Percentiles rank a stretch among this genome's conserved stretches.
Evolutionary conservation across 1,140 invertebrate genomes (phyloP).

Genomic region (Drosophila biarmipes): DNA sequence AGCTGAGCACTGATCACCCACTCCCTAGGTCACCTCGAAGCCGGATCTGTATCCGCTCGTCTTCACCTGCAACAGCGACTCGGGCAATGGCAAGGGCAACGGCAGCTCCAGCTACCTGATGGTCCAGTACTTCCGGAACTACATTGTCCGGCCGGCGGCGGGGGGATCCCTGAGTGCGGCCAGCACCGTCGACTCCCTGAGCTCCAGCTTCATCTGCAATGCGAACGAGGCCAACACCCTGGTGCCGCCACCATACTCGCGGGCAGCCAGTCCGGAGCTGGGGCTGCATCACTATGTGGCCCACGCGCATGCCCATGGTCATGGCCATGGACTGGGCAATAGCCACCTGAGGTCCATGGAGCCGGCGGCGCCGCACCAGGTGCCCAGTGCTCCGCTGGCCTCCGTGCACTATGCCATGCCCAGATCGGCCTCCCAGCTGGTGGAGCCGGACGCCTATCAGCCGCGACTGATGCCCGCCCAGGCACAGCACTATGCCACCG

Average conservation of each 20-base stretch:
- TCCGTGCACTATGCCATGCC: slow-evolving; percentile 56
- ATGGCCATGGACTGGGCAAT: slow-evolving; percentile 8
- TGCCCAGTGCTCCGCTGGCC: slow-evolving; percentile 5
- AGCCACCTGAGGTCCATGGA: slow-evolving; percentile 26
- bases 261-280: slow-evolving; percentile 89
- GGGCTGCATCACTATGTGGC: slow-evolving; percentile 83
- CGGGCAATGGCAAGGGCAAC: slow-evolving; percentile 86
- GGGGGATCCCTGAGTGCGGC: slow-evolving; percentile 91
- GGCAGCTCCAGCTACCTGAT: slow-evolving; percentile 91
- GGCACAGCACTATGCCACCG: slow-evolving; percentile 59
- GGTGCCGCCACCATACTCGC: slow-evolving; percentile 92
- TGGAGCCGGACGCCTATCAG: slow-evolving; percentile 53
- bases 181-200: slow-evolving; percentile 92
- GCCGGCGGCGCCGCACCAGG: slow-evolving; percentile 36
- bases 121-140: slow-evolving; percentile 92
- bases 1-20: too few species aligned
- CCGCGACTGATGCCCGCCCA: slow-evolving; percentile 17
- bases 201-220: slow-evolving; percentile 93
- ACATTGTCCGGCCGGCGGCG: slow-evolving; percentile 88
- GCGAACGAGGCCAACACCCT: slow-evolving; percentile 92
- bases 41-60: slow-evolving; percentile 93
- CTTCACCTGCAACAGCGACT: slow-evolving; percentile 89
- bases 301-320: slow-evolving; percentile 54
- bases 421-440: slow-evolving; percentile 76
- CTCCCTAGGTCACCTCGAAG: slow-evolving; percentile 90